Conservation (phyloP, 2,797 vertebrate species). For the Synaphobranchus kaupii region DNA sequence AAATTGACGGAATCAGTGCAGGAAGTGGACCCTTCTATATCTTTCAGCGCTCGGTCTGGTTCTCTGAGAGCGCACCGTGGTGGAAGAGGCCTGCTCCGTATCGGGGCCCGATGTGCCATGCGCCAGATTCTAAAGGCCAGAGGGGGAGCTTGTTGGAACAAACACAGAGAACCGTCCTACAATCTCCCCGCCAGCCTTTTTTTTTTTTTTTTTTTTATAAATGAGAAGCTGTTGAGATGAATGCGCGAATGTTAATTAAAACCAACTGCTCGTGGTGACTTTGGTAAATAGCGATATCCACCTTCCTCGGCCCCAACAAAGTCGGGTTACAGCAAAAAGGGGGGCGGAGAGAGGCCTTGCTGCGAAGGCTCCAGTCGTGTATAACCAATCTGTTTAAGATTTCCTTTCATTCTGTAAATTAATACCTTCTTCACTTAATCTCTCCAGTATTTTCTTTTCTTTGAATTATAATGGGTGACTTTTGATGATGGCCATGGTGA, state of each 20-base stretch:
- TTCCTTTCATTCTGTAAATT: not conserved
- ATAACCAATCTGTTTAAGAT: constrained; percentile 10
- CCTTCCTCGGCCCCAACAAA: not conserved
- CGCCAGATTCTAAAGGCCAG: constrained; percentile 55
- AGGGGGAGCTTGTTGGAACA: constrained; percentile 46
- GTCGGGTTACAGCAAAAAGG: not conserved
- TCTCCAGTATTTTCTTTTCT: constrained; percentile 1
- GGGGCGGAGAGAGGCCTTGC: not conserved
- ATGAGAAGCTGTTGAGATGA: not conserved
- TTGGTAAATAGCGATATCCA: not conserved
- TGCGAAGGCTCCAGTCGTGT: not conserved
- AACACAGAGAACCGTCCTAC: constrained; percentile 3
- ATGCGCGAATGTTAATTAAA: not conserved
- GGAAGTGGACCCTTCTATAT: constrained; percentile 39
- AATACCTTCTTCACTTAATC: not conserved
- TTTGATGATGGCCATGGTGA: not conserved
- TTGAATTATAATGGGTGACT: not conserved
- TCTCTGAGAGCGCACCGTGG: constrained; percentile 63
- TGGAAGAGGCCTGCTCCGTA: constrained; percentile 66
- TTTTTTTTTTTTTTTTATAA: too few species aligned
- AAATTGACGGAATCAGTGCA: not conserved
- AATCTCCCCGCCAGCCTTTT: not conserved
- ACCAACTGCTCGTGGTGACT: constrained; percentile 2
- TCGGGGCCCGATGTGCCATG: constrained; percentile 49
- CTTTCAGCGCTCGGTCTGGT: constrained; percentile 78